These are phyloP conservation scores for Habropoda laboriosa DNA, from an alignment of 1,140 invertebrate species.

Conservation along the genomic window DNA sequence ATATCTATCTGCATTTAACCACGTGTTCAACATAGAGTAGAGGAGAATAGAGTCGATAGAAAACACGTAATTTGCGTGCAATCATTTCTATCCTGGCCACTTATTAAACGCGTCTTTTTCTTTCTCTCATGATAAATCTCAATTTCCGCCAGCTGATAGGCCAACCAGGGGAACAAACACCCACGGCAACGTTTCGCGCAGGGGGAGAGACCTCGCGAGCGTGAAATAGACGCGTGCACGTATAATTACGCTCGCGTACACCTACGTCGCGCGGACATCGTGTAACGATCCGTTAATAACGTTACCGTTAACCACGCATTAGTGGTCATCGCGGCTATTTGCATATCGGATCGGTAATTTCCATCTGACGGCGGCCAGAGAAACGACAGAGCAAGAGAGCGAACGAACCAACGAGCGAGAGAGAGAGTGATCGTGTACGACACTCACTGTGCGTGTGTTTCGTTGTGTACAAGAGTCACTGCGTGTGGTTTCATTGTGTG, in stretches of 20 bases:
- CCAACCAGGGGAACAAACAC: background rate
- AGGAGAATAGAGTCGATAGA: background rate
- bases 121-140: background rate
- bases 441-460: background rate
- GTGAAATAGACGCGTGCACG: slow-evolving; percentile 38
- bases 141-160: slow-evolving; percentile 3
- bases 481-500: no score
- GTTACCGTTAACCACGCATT: slow-evolving; percentile 76
- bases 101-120: background rate
- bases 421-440: background rate
- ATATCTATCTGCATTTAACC: no score
- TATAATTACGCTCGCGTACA: slow-evolving; percentile 29
- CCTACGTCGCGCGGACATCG: slow-evolving; percentile 52
- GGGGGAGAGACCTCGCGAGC: background rate
- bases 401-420: no score
- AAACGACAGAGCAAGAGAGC: slow-evolving; percentile 7
- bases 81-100: background rate
- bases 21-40: no score
- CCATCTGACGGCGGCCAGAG: slow-evolving; percentile 54
- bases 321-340: slow-evolving; percentile 71
- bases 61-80: no score
- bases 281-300: slow-evolving; percentile 75
- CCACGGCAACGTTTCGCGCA: background rate
- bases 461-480: no score
- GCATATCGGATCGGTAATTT: slow-evolving; percentile 77